Percentiles rank a stretch among this genome's conserved stretches.
These are phyloP conservation scores for Vanessa tameamea DNA, from an alignment of 1,140 invertebrate genomes.

Conservation along the genomic window DNA sequence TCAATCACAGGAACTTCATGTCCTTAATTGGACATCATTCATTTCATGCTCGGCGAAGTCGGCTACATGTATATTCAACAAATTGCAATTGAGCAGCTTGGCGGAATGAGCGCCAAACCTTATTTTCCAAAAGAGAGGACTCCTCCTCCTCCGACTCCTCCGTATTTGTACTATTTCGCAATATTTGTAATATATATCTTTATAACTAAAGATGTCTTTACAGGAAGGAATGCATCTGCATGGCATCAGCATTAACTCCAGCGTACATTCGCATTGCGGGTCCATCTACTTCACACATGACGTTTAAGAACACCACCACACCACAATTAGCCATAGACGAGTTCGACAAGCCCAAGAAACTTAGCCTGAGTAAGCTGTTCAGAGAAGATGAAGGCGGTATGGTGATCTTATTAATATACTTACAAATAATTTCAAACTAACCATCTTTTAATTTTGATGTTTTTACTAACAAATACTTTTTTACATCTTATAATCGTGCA, in stretches of 20 bases:
- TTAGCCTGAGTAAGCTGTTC: slow-evolving; percentile 16
- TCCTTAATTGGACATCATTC: too few species aligned
- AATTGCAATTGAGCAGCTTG: too few species aligned
- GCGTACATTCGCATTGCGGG: slow-evolving; percentile 83
- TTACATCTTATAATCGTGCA: too few species aligned
- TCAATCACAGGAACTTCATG: too few species aligned
- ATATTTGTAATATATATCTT: not conserved
- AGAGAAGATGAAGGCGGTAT: slow-evolving; percentile 18
- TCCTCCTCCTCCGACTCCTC: too few species aligned
- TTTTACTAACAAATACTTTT: too few species aligned
- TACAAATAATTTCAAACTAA: too few species aligned
- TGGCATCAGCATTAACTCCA: slow-evolving; percentile 83
- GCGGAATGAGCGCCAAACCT: too few species aligned
- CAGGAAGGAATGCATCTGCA: slow-evolving; percentile 78
- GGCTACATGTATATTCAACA: too few species aligned
- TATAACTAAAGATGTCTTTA: slow-evolving; percentile 37
- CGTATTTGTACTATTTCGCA: too few species aligned
- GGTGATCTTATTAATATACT: not conserved
- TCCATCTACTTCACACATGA: slow-evolving; percentile 79
- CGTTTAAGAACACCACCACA: slow-evolving; percentile 65
- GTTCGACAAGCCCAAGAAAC: slow-evolving; percentile 23
- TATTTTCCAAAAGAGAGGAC: too few species aligned
- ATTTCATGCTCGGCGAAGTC: too few species aligned
- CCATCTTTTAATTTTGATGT: not conserved
- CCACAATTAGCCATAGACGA: slow-evolving; percentile 51